Evolutionary conservation across 2,888 invertebrate species (phyloP).

Genomic region (Oscheius sp.): DNA sequence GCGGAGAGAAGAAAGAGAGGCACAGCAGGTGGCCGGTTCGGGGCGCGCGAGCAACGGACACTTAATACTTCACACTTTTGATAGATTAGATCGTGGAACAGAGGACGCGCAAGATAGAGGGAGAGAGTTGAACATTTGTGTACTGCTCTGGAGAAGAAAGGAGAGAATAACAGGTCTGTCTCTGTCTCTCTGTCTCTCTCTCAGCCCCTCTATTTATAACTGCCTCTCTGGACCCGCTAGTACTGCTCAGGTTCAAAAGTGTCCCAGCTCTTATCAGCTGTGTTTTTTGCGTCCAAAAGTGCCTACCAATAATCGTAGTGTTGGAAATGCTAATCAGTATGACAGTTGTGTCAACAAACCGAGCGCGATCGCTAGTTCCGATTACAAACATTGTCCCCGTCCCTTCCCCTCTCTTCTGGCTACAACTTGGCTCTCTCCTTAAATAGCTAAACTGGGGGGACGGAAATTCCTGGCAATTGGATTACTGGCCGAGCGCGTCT

Average conservation of each 20-base stretch:
- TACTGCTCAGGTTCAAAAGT: too few relatives aligned
- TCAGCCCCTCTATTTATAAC: too few relatives aligned
- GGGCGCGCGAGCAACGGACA: neutral
- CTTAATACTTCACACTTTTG: constrained; percentile 23
- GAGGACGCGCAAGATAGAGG: neutral
- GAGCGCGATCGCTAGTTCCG: neutral
- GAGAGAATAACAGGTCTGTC: too few relatives aligned
- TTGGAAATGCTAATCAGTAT: constrained; percentile 7
- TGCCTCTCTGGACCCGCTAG: too few relatives aligned
- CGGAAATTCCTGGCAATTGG: constrained; percentile 34
- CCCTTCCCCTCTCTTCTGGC: neutral
- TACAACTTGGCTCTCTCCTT: constrained; percentile 10
- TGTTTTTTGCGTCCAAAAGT: neutral
- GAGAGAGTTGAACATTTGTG: neutral
- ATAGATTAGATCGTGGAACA: constrained; percentile 4
- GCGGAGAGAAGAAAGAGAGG: neutral
- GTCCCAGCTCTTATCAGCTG: too few relatives aligned
- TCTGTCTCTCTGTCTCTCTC: too few relatives aligned
- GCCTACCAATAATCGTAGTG: neutral
- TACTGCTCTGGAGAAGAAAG: too few relatives aligned
- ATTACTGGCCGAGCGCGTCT: constrained; percentile 37
- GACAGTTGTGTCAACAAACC: constrained; percentile 13
- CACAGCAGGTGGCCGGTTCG: constrained; percentile 6
- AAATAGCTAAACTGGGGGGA: constrained; percentile 17
- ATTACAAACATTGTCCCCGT: constrained; percentile 4